Evolutionary conservation across 2,113 vertebrate genomes (phyloP).

Genomic region (Muntiacus reevesi): DNA sequence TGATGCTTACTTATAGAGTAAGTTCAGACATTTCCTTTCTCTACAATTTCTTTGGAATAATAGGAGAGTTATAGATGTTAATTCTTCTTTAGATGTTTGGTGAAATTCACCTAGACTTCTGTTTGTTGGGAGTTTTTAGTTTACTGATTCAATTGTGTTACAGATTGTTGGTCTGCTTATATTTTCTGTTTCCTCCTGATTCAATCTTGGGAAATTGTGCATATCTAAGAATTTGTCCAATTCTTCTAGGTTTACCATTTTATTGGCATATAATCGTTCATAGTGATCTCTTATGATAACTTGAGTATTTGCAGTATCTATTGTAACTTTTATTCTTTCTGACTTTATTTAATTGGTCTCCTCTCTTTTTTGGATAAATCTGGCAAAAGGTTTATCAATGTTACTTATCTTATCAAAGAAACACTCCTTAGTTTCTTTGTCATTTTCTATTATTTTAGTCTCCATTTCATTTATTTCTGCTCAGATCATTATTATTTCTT

Average conservation of each 20-base stretch:
- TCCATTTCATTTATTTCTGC: neutral
- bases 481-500: neutral
- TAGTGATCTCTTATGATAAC: neutral
- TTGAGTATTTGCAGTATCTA: neutral
- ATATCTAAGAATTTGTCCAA: neutral
- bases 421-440: neutral
- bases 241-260: neutral
- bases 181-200: neutral
- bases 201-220: neutral
- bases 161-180: neutral
- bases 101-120: neutral
- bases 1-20: neutral
- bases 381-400: neutral
- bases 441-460: neutral
- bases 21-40: neutral
- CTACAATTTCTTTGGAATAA: neutral
- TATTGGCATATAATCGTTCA: neutral
- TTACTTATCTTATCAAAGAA: neutral
- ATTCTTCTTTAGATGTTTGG: neutral
- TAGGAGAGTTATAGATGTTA: neutral
- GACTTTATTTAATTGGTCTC: neutral
- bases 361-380: neutral
- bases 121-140: neutral
- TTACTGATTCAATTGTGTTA: neutral
- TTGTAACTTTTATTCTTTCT: neutral